Evolutionary conservation across 2,888 invertebrate genomes (phyloP), one percentile per base, ranked within the genome.

Genomic region (Netelia fuscicornis): DNA sequence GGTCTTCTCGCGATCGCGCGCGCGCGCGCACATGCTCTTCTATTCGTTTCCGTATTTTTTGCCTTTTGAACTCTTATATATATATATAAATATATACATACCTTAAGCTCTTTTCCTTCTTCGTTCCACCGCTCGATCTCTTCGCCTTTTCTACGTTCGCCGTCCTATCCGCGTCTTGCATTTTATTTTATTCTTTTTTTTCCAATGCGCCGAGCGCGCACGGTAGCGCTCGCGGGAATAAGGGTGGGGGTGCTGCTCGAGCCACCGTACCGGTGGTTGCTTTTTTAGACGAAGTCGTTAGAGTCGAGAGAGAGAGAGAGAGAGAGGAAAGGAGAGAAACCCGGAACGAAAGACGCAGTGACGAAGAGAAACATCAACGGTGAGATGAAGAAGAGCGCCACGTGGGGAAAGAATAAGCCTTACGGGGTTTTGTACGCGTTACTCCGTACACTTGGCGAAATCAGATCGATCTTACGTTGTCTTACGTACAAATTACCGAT

Each of bases 21-120:
- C 17, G 17, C 17, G 17, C 72, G 54, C 65, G 65, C 75, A 62
- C 56, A 54, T 80, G 67, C 82, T 84, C 83, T 75, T 81, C 81
- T 80, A 78, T 87, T 79, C 86, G 84, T 84, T 87, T 87, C 86
- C 86, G 76, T 81, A 84, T 79, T 75, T 86, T 84, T 84, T 87
- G 11, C 48, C 37, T 71, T 77, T 78, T 78, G 10, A 30, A 13
- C 25, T 25, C 25, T 64, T 64, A 11, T 13, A 44, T 20, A 48
- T 13, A 23, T 37, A 44, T 64, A 11, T 13, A 44, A 13, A 48
- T 13, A 23, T 37, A 44, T 23, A 65, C 10, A 30, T 52, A 23
- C 17, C 13, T 37, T 23, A 23, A 25, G 48, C 23, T 30, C 68
- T 23, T 64, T 76, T 56, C 17, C 44, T 75, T 25, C 48, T 44